Conservation (phyloP, 2,888 invertebrate species). For the Brenthis ino region DNA sequence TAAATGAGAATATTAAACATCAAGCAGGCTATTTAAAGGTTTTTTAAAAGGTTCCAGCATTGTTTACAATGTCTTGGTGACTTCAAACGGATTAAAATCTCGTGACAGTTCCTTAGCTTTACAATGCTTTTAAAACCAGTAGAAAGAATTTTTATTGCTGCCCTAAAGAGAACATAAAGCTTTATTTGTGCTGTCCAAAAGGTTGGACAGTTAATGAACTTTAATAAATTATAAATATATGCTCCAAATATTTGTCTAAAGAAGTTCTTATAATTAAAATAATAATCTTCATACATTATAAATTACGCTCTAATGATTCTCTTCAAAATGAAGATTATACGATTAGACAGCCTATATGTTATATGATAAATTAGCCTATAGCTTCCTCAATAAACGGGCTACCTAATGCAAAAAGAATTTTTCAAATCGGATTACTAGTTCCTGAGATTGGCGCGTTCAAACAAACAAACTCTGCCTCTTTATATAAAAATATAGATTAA, state of each 20-base stretch:
- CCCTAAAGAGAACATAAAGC: constrained; percentile 65
- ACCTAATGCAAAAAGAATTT: no score
- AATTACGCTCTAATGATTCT: no score
- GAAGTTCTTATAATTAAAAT: no score
- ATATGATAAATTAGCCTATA: no score
- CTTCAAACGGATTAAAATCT: constrained; percentile 61
- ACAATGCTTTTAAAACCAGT: constrained; percentile 63
- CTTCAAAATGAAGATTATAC: no score
- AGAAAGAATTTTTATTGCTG: constrained; percentile 71
- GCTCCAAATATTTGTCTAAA: constrained; percentile 7
- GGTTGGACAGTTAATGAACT: constrained; percentile 59
- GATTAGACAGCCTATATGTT: no score
- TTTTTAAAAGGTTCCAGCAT: constrained; percentile 48
- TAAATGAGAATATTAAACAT: constrained; percentile 51
- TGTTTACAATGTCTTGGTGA: constrained; percentile 54
- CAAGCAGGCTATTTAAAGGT: constrained; percentile 44
- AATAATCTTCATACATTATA: no score
- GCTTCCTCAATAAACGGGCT: no score
- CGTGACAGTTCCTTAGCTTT: constrained; percentile 54
- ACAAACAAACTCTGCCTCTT: no score
- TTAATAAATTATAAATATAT: constrained; percentile 15
- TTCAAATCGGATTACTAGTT: no score
- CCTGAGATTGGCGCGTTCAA: no score
- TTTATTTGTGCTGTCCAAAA: constrained; percentile 60
- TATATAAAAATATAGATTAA: no score